A percentile compares a stretch with the other conserved stretches of the same genome.
Conservation (phyloP, 2,113 vertebrate species). For the Chinchilla lanigera region DNA sequence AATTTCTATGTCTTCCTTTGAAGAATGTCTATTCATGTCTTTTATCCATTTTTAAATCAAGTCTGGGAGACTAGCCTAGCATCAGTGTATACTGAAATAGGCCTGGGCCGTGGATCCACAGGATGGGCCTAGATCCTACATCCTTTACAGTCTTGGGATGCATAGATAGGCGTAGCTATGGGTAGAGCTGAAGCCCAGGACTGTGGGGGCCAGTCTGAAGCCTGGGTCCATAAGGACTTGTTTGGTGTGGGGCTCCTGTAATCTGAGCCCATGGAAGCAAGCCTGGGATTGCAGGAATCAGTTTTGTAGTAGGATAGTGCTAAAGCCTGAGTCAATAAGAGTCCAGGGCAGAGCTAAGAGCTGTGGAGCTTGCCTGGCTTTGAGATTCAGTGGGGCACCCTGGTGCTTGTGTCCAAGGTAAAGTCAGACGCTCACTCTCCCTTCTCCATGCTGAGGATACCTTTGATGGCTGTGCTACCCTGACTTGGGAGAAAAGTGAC, state of each 20-base stretch:
- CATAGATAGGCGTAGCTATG: neutral
- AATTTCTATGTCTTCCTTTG: neutral
- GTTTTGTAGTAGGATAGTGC: neutral
- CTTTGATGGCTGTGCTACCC: neutral
- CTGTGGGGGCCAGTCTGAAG: neutral
- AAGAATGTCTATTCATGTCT: neutral
- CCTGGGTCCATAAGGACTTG: no score
- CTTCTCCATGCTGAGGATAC: neutral
- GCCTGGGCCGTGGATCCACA: neutral
- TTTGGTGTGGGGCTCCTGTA: neutral
- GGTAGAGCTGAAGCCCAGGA: neutral
- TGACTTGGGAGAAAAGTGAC: neutral
- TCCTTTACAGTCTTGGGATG: neutral
- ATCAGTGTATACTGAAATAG: neutral
- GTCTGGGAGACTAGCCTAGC: neutral
- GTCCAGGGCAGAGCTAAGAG: neutral
- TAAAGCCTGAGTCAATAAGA: no score
- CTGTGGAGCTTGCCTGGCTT: neutral
- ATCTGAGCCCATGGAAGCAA: rapidly evolving
- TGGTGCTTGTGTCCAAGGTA: neutral
- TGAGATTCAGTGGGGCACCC: neutral
- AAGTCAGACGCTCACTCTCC: neutral
- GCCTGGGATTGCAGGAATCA: neutral
- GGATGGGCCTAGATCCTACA: neutral
- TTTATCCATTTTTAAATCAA: neutral